A percentile compares a stretch with the other conserved stretches of the same genome.
Conservation (phyloP, 2,113 vertebrate genomes). For the Phodopus roborovskii region DNA sequence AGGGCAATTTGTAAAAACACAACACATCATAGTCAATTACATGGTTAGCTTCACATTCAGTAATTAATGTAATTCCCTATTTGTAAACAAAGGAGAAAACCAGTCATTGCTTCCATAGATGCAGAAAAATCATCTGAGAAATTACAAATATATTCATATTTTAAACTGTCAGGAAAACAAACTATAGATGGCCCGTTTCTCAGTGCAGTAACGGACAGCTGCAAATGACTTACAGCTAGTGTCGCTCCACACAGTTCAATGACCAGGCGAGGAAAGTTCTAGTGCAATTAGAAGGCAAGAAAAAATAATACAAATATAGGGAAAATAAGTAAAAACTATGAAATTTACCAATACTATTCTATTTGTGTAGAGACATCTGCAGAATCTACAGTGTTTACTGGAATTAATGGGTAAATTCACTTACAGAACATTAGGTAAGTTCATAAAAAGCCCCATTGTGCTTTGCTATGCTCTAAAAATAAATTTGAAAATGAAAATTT, state of each 20-base stretch:
- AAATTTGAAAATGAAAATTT: neutral
- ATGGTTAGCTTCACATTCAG: neutral
- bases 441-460: conserved; percentile 30
- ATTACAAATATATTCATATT: neutral
- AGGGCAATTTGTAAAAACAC: neutral
- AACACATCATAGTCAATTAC: neutral
- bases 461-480: neutral
- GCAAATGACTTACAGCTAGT: neutral
- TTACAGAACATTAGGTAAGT: neutral
- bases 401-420: conserved; percentile 11
- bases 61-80: neutral
- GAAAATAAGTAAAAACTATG: neutral
- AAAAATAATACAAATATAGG: neutral
- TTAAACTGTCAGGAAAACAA: neutral
- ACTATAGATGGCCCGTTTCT: neutral
- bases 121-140: neutral
- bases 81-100: neutral
- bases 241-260: neutral
- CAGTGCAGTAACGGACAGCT: neutral
- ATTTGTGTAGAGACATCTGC: neutral
- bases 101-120: neutral
- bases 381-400: neutral
- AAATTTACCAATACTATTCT: neutral
- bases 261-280: neutral
- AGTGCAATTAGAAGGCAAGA: neutral